A percentile compares a stretch with the other conserved stretches of the same genome.
These are phyloP conservation scores for Anisognathus igniventris DNA, from an alignment of 2,797 vertebrate species.

Conservation along the genomic window DNA sequence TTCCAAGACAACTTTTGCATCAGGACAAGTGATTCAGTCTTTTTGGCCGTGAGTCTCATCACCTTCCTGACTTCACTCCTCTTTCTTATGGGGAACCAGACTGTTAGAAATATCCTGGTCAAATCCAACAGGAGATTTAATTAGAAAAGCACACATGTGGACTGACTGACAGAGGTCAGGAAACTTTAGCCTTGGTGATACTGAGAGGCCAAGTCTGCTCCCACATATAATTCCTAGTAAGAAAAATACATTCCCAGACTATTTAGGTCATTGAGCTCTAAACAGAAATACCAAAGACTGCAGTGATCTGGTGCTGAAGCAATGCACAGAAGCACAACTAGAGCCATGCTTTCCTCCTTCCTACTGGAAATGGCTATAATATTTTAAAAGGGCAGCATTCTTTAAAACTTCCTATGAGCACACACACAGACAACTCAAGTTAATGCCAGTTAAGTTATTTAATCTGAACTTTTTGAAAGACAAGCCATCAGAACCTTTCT, in stretches of 20 bases:
- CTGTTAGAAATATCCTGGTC: neutral
- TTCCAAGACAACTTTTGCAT: neutral
- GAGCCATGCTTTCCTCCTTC: neutral
- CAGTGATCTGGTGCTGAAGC: neutral
- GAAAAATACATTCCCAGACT: constrained; percentile 59
- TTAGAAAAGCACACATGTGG: neutral
- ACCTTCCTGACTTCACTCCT: neutral
- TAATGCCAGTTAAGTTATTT: neutral
- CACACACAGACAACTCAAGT: neutral
- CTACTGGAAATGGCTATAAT: neutral
- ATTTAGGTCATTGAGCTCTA: constrained; percentile 35
- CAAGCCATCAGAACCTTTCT: neutral
- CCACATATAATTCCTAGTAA: neutral
- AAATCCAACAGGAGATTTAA: neutral
- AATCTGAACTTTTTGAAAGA: neutral
- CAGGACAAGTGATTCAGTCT: neutral
- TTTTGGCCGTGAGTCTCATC: neutral
- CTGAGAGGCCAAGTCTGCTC: neutral
- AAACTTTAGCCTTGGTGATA: neutral
- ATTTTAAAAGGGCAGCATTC: neutral
- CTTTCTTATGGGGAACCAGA: neutral
- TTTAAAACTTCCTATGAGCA: neutral
- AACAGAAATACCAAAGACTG: constrained; percentile 19
- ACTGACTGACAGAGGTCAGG: neutral
- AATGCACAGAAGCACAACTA: neutral